Percentiles rank a stretch among this genome's conserved stretches.
Conservation (phyloP, 2,888 invertebrate species). For the Diadromus collaris region DNA sequence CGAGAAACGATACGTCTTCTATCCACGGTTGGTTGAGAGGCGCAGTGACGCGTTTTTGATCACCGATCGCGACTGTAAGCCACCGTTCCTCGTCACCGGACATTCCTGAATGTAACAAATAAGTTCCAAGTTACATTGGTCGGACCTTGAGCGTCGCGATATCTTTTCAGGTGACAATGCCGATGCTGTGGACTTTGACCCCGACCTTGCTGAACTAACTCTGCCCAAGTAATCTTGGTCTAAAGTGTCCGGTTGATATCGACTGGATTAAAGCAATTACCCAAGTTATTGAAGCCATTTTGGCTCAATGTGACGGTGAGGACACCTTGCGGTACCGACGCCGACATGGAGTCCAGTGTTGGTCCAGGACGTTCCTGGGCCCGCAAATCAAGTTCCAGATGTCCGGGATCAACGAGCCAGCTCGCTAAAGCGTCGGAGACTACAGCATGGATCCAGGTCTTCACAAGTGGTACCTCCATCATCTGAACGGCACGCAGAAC, state of each 20-base stretch:
- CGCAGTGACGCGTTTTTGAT: conserved; percentile 79
- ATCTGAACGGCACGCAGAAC: conserved; percentile 80
- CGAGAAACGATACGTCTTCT: conserved; percentile 81
- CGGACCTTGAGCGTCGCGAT: background rate
- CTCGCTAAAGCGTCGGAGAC: conserved; percentile 81
- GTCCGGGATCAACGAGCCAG: conserved; percentile 80
- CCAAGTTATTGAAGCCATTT: conserved; percentile 61
- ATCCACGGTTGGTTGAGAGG: conserved; percentile 79
- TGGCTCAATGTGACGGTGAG: conserved; percentile 79
- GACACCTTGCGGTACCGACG: conserved; percentile 78
- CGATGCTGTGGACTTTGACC: no score
- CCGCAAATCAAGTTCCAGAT: conserved; percentile 75
- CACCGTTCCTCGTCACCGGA: conserved; percentile 80
- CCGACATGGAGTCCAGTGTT: conserved; percentile 68
- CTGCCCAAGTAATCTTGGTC: no score
- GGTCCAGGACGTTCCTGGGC: conserved; percentile 76
- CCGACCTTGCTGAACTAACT: no score
- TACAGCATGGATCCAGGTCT: conserved; percentile 82
- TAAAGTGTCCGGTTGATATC: background rate
- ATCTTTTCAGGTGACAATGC: background rate
- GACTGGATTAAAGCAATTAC: conserved; percentile 48
- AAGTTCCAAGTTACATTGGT: background rate
- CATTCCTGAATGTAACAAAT: conserved; percentile 55
- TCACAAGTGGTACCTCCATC: conserved; percentile 82
- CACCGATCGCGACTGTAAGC: conserved; percentile 79